These are phyloP conservation scores for Dasysyrphus albostriatus DNA, from an alignment of 2,888 invertebrate species.

Conservation along the genomic window DNA sequence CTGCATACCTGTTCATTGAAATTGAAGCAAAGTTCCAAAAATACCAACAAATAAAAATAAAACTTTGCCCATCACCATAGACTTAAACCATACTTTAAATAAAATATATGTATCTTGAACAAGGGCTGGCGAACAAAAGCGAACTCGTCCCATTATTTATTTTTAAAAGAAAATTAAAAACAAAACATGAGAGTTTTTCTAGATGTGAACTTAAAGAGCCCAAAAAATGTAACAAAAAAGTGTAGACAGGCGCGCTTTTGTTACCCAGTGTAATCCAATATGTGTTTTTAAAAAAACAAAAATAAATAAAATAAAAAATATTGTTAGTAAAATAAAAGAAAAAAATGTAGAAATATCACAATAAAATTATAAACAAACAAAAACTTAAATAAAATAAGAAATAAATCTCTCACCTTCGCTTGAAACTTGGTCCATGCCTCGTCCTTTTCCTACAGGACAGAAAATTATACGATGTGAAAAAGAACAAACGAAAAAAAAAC, in stretches of 20 bases:
- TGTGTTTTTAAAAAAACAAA: slow-evolving; percentile 13
- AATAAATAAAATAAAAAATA: too few relatives aligned
- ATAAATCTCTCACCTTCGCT: slow-evolving; percentile 87
- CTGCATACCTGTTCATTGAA: slow-evolving; percentile 63
- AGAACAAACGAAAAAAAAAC: slow-evolving; percentile 60
- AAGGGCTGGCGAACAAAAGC: neutral
- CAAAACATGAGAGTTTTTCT: too few relatives aligned
- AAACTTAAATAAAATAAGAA: slow-evolving; percentile 65
- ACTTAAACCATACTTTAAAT: slow-evolving; percentile 3
- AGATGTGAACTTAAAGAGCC: too few relatives aligned
- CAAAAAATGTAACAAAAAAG: neutral
- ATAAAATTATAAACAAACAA: slow-evolving; percentile 36
- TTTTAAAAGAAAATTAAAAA: too few relatives aligned
- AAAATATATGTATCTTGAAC: neutral
- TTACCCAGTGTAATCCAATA: neutral
- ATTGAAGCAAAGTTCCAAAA: slow-evolving; percentile 51
- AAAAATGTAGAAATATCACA: slow-evolving; percentile 27
- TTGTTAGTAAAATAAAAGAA: slow-evolving; percentile 31
- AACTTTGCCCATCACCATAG: slow-evolving; percentile 5
- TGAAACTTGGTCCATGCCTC: slow-evolving; percentile 88
- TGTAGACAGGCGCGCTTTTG: too few relatives aligned
- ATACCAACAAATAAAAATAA: slow-evolving; percentile 22
- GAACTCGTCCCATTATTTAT: neutral
- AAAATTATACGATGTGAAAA: slow-evolving; percentile 78
- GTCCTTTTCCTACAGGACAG: slow-evolving; percentile 86